Base-by-base conservation (phyloP, 2,888 invertebrate genomes). In the Eupeodes luniger region DNA sequence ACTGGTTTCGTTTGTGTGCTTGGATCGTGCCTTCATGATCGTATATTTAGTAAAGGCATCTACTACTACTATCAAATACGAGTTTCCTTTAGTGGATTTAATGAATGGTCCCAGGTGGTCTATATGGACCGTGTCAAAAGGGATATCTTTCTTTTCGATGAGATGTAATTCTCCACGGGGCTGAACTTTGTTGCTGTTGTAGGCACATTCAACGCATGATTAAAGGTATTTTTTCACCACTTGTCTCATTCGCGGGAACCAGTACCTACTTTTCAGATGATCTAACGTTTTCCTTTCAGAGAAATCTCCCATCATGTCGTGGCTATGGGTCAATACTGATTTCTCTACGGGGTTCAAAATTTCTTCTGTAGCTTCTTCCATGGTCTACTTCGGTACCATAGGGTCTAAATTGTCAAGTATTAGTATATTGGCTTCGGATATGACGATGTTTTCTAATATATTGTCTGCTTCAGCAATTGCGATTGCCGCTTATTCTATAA, bases 151-250 rank as follows among this genome's bases (percentile, higher is more conserved):
- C 9, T 53, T 53, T 9, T 16, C 16, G 19, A 55, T 55, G 4
- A 19, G 19, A 55, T 55, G 55, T 11, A 55, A 7, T 55, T 55
- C 55, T 11, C 59, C 57, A 27, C 59, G 59, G 14, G 59, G 59
- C 34, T 59, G 59, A 10, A 59, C 34, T 59, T 59, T 34, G 55
- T 57, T 34, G 36, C 36, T 59, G 11, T 34, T 59, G 11, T 59
- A 34, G 7, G 59, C 59, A 14, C 59, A 59, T 14, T 59, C 59
- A 6, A 34, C 59, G 4, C 59, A 59, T 0, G 27, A 12, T 6
- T 59, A 14, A 6, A 59, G 4, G 6, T 59, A 59, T 14, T 59
- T 59, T 27, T 59, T 59, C 2, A 34, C 34, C 1, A 59, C 27
- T 14, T 59, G 59, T 6, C 7, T 10, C 14, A 53, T 53, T 53